phyloP scores from a whole-genome alignment of 2,797 vertebrate species.

The Pitangus sulphuratus region DNA sequence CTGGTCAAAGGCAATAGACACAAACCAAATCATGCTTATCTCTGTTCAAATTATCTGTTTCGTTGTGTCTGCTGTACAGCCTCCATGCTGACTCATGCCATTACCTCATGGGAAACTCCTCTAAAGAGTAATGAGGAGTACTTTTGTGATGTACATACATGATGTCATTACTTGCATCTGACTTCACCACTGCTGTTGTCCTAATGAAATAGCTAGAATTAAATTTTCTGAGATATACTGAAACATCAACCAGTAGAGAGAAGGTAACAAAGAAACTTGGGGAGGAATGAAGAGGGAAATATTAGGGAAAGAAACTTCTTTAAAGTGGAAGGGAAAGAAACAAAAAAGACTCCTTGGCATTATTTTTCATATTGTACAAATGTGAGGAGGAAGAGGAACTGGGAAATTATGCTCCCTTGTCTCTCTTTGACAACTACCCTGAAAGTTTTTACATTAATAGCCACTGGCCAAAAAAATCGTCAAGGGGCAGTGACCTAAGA shows the following conservation, averaged over 20 bases:
- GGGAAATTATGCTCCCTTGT: neutral
- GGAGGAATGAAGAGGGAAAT: neutral
- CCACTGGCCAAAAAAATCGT: neutral
- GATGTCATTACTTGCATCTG: constrained; percentile 6
- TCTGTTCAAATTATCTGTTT: constrained; percentile 16
- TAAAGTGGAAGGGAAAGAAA: neutral
- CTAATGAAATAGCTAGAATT: neutral
- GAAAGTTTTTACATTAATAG: neutral
- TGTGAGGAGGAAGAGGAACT: neutral
- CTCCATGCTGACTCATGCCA: constrained; percentile 44
- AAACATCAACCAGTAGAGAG: neutral
- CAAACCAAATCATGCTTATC: neutral
- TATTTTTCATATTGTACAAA: neutral
- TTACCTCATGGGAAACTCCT: constrained; percentile 69
- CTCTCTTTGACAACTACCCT: neutral
- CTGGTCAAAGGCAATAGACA: neutral
- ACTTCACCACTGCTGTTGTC: neutral
- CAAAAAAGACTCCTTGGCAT: neutral
- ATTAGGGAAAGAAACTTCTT: neutral
- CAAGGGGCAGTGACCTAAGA: neutral
- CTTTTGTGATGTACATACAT: neutral
- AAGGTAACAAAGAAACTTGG: neutral
- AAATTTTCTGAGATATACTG: neutral
- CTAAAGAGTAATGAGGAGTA: constrained; percentile 25
- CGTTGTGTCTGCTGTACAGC: neutral